Evolutionary conservation across 2,797 vertebrate genomes (phyloP).

Genomic region (Liasis olivaceus): DNA sequence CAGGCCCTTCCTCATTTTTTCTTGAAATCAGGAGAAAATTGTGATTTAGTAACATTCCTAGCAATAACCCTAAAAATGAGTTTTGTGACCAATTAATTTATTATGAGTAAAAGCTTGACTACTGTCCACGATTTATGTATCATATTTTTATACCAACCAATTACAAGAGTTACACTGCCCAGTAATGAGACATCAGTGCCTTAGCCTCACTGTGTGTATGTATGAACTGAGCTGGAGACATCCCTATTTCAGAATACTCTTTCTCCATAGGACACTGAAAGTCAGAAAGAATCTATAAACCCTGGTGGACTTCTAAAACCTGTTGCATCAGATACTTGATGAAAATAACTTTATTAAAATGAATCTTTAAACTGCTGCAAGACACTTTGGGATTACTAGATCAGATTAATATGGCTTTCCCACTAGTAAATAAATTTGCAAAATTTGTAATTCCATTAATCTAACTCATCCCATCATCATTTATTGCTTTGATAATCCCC

Average conservation of each 20-base stretch:
- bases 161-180: not conserved
- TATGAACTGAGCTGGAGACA: not conserved
- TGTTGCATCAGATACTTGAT: not conserved
- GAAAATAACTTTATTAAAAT: not conserved
- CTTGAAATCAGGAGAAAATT: conserved; percentile 30
- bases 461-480: not conserved
- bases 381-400: not conserved
- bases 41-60: conserved; percentile 2
- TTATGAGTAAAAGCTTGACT: not conserved
- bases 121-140: not conserved
- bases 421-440: not conserved
- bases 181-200: not conserved
- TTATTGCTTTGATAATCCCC: not conserved
- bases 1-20: conserved; percentile 27
- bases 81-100: not conserved
- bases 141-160: not conserved
- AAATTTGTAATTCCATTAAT: not conserved
- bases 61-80: conserved; percentile 11
- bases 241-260: not conserved
- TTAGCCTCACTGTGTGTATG: not conserved
- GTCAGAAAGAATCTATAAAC: not conserved
- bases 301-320: not conserved
- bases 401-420: not conserved
- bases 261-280: not conserved
- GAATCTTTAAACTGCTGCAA: not conserved